These are phyloP conservation scores for Scotopteryx bipunctaria DNA, from an alignment of 2,888 invertebrate species.

Conservation along the genomic window DNA sequence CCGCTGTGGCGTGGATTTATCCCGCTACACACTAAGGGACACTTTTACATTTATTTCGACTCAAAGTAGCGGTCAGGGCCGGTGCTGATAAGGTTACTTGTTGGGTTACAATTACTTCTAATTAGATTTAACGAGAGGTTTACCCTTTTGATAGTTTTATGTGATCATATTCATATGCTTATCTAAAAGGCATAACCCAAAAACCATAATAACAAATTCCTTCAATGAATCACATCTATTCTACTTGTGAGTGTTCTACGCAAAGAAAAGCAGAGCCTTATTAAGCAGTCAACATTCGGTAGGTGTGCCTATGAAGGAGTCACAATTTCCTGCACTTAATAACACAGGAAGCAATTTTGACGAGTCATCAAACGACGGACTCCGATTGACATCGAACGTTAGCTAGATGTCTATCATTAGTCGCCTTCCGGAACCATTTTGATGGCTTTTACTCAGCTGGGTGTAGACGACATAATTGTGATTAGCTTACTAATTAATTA, in stretches of 20 bases:
- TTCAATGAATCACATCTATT: too few species aligned
- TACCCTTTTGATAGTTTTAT: not conserved
- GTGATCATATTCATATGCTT: not conserved
- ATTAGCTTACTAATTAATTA: slow-evolving; percentile 7
- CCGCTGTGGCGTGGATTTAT: slow-evolving; percentile 71
- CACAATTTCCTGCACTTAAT: slow-evolving; percentile 84
- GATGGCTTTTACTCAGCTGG: slow-evolving; percentile 36
- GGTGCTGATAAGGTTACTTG: slow-evolving; percentile 21
- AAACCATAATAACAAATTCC: too few species aligned
- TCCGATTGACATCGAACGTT: slow-evolving; percentile 66
- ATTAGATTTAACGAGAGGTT: not conserved
- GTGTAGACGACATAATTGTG: slow-evolving; percentile 1
- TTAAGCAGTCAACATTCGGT: slow-evolving; percentile 60
- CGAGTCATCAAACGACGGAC: slow-evolving; percentile 80
- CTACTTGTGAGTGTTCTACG: slow-evolving; percentile 2
- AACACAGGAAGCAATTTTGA: slow-evolving; percentile 81
- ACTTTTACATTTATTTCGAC: slow-evolving; percentile 50
- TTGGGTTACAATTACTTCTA: slow-evolving; percentile 2
- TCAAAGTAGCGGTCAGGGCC: slow-evolving; percentile 43
- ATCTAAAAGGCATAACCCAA: too few species aligned
- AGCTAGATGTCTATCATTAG: slow-evolving; percentile 64
- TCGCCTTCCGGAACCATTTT: slow-evolving; percentile 52
- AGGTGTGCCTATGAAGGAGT: slow-evolving; percentile 78
- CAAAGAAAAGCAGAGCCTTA: slow-evolving; percentile 10
- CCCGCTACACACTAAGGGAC: slow-evolving; percentile 55